Percentiles rank a stretch among this genome's conserved stretches.
These are phyloP conservation scores for Neogobius melanostomus DNA, from an alignment of 2,113 vertebrate genomes.

Conservation along the genomic window DNA sequence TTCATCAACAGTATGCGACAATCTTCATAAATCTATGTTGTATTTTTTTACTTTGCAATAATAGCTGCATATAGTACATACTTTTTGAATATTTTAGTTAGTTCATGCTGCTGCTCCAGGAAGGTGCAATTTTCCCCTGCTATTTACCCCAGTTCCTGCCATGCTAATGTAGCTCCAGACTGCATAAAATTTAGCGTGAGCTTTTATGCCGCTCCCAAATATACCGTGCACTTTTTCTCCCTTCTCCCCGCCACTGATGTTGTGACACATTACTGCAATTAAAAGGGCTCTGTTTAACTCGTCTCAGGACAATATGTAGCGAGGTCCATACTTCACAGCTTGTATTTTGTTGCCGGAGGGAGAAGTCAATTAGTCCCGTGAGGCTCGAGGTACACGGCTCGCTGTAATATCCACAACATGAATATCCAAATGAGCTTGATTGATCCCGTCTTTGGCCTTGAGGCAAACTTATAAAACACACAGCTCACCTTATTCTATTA, in stretches of 20 bases:
- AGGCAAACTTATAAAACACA: conserved; percentile 25
- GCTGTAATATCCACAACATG: conserved; percentile 47
- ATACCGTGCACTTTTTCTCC: conserved; percentile 8
- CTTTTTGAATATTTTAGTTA: background rate
- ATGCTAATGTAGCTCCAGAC: conserved; percentile 15
- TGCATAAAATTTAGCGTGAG: conserved; percentile 3
- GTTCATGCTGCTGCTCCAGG: conserved; percentile 10
- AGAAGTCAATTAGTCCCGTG: conserved; percentile 30
- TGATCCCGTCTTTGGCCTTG: conserved; percentile 43
- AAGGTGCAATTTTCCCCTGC: conserved; percentile 25
- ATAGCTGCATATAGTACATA: background rate
- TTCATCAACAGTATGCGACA: too few species aligned
- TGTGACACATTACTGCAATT: conserved; percentile 7
- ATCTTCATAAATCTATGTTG: too few species aligned
- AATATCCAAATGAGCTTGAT: conserved; percentile 54
- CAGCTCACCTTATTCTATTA: background rate
- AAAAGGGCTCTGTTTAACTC: conserved; percentile 9
- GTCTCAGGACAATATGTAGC: conserved; percentile 3
- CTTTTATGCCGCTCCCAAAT: background rate
- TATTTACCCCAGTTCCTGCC: conserved; percentile 15
- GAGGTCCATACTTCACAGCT: conserved; percentile 23
- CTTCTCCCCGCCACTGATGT: background rate
- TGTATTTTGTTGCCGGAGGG: conserved; percentile 32
- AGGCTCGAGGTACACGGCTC: conserved; percentile 29
- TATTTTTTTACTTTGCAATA: background rate